Conservation (phyloP, 2,113 vertebrate species). For the Typhlomys cinereus region DNA sequence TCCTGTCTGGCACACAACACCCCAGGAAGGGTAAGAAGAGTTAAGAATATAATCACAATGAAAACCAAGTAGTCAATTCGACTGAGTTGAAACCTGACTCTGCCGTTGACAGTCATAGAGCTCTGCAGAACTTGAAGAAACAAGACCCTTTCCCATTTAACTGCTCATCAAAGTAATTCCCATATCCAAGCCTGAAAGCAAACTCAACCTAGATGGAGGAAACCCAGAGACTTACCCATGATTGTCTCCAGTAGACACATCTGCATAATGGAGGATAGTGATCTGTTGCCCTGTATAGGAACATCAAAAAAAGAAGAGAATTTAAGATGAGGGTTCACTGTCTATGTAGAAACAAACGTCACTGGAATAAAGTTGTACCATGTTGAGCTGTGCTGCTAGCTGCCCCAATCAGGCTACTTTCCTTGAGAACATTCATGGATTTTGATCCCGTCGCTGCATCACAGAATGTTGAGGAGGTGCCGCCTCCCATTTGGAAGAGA, state of each 20-base stretch:
- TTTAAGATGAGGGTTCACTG: not conserved
- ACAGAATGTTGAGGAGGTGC: not conserved
- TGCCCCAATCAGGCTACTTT: not conserved
- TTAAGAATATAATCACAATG: not conserved
- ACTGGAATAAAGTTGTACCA: rapidly evolving
- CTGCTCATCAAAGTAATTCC: not conserved
- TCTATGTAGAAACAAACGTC: not conserved
- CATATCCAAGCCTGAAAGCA: not conserved
- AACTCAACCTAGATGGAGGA: not conserved
- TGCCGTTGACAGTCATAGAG: not conserved
- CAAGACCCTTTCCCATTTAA: not conserved
- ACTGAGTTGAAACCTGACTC: not conserved
- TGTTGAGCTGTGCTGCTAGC: not conserved
- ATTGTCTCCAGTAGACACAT: not conserved
- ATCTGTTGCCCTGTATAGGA: not conserved
- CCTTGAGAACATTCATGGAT: not conserved
- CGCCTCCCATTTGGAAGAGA: not conserved
- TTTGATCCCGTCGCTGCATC: not conserved
- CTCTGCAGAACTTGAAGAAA: not conserved
- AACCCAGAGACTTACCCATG: not conserved
- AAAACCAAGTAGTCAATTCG: not conserved
- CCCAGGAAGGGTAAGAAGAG: not conserved
- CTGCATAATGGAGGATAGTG: not conserved
- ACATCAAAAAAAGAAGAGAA: rapidly evolving
- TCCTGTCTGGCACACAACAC: not conserved